Evolutionary conservation across 1,140 invertebrate species (phyloP), one percentile per base, ranked within the genome.

Genomic region (Himalopsyche phryganea): DNA sequence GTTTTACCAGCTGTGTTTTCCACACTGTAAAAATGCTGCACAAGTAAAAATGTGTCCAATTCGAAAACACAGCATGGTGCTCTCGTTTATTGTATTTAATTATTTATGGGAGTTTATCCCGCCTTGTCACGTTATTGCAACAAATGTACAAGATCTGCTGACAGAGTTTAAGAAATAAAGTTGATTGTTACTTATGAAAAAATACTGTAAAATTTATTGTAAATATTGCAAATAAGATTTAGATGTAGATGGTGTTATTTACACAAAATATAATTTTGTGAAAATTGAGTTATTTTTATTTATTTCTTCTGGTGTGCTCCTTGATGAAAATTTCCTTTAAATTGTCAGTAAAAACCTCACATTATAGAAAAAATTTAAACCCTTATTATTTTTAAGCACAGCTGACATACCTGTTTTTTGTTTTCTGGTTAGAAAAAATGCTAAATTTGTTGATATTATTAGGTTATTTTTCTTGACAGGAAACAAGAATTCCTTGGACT

Each of bases 191-290:
- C 74, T 76, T 75, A 76, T 75, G 71, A 75, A 71, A 74, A 78
- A 58, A 58, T 63, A 28, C 73, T 69, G 72, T 76, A 75, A 73
- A 70, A 72, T 71, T 68, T 76, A 76, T 75, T 78, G 74, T 76
- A 77, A 72, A 78, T 76, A 76, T 63, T 60, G 50, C 65, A 68
- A 69, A 68, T 75, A 77, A 74, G 71, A 68, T 68, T 68, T 61
- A 61, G 69, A 68, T 76, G 75, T 78, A 78, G 74, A 73, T 73
- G 73, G 74, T 77, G 75, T 78, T 78, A 78, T 76, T n/a, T 66
- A 78, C 76, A 78, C 75, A 78, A 78, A 78, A 78, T 78, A 78
- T 77, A 78, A 78, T 78, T 78, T 78, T 78, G 76, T 78, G 76
- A 76, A 76, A 75, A 73, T 67, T 60, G 41, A 42, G 55, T 41